Evolutionary conservation across 1,140 invertebrate genomes (phyloP).

Genomic region (Teleogryllus occipitalis): DNA sequence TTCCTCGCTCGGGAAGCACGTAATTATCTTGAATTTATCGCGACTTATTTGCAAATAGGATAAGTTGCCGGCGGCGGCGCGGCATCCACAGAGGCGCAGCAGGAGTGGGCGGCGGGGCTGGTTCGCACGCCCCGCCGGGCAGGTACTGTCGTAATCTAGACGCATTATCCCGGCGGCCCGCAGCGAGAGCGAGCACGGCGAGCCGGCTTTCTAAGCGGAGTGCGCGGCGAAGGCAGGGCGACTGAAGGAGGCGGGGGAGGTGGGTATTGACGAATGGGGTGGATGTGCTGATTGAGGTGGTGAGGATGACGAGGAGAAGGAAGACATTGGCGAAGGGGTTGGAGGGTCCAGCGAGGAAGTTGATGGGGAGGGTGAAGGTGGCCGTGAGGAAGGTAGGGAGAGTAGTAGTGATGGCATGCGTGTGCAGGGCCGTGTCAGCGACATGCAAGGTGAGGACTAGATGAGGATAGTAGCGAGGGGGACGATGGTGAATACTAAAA

Average conservation of each 20-base stretch:
- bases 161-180: neutral
- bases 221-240: neutral
- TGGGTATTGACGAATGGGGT: no score
- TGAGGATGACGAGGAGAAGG: neutral
- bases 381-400: neutral
- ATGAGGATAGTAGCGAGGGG: no score
- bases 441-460: no score
- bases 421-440: neutral
- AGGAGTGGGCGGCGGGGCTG: neutral
- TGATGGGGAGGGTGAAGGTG: neutral
- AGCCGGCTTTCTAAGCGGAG: neutral
- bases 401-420: neutral
- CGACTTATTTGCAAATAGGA: constrained; percentile 4
- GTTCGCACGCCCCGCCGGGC: neutral
- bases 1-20: neutral
- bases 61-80: neutral
- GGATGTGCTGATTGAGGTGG: neutral
- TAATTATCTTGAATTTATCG: neutral
- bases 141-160: neutral
- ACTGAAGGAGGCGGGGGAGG: no score
- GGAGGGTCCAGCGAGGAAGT: no score
- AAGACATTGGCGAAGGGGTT: neutral
- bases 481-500: no score
- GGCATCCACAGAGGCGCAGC: no score
- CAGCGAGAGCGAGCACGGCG: neutral